A percentile compares a stretch with the other conserved stretches of the same genome.
Conservation (phyloP, 2,888 invertebrate species). For the Trichogramma dendrolimi region DNA sequence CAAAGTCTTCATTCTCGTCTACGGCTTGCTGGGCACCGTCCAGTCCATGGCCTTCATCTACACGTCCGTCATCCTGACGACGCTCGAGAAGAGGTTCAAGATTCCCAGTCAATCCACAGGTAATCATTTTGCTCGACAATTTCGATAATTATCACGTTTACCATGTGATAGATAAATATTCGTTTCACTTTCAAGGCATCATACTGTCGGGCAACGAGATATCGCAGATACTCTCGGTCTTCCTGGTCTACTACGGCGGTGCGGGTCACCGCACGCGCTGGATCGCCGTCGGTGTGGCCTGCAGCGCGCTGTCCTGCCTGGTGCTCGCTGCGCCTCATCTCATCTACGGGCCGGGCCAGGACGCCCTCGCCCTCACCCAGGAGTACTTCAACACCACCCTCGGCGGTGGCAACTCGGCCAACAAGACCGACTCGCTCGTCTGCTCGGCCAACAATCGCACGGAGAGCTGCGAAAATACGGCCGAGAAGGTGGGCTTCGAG, state of each 20-base stretch:
- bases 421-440: constrained; percentile 36
- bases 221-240: constrained; percentile 63
- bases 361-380: constrained; percentile 53
- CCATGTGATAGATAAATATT: not conserved
- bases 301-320: constrained; percentile 61
- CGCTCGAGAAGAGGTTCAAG: constrained; percentile 65
- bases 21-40: constrained; percentile 62
- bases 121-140: constrained; percentile 41
- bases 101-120: constrained; percentile 67
- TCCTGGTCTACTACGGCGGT: constrained; percentile 64
- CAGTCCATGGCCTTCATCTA: constrained; percentile 66
- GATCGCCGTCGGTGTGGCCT: constrained; percentile 63
- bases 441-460: constrained; percentile 41
- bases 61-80: constrained; percentile 63
- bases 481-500: constrained; percentile 30
- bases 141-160: not conserved
- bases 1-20: constrained; percentile 59
- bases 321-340: constrained; percentile 61
- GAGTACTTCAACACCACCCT: constrained; percentile 49
- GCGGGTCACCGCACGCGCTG: constrained; percentile 64
- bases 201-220: constrained; percentile 68
- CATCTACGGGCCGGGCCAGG: constrained; percentile 60
- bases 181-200: constrained; percentile 53
- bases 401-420: constrained; percentile 35
- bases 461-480: constrained; percentile 52